These are phyloP conservation scores for Excalfactoria chinensis DNA, from an alignment of 2,113 vertebrate genomes.

Conservation along the genomic window DNA sequence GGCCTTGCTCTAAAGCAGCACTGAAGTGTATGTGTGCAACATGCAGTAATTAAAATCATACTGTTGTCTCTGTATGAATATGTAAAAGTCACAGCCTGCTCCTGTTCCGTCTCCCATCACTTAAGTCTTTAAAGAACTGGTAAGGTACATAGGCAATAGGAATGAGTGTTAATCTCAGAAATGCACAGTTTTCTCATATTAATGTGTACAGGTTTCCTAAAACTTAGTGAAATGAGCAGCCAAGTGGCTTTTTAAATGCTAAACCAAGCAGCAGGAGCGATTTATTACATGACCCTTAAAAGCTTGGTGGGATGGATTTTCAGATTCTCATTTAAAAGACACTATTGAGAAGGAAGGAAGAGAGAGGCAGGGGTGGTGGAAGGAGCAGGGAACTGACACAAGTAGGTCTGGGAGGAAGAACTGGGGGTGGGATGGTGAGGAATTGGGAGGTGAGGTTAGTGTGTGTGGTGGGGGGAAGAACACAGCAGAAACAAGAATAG, in stretches of 20 bases:
- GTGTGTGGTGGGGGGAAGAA: background rate
- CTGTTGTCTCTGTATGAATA: background rate
- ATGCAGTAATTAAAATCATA: background rate
- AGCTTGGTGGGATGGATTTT: background rate
- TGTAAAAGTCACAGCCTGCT: background rate
- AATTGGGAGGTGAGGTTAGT: background rate
- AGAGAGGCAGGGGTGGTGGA: background rate
- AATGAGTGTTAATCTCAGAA: background rate
- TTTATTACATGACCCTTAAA: background rate
- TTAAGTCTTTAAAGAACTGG: background rate
- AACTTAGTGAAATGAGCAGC: background rate
- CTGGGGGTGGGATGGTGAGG: background rate
- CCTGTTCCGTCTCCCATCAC: background rate
- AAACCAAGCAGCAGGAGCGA: background rate
- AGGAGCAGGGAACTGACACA: background rate
- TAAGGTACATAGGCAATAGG: fast-evolving
- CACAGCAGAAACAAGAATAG: background rate
- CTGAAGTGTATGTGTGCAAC: background rate
- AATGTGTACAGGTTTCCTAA: background rate
- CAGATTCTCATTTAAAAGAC: background rate
- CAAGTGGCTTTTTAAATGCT: background rate
- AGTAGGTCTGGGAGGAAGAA: background rate
- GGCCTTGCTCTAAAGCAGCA: background rate
- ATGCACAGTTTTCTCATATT: background rate
- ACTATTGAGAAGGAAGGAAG: background rate